Evolutionary conservation across 2,113 vertebrate species (phyloP).

Genomic region (Hemichromis elongatus): DNA sequence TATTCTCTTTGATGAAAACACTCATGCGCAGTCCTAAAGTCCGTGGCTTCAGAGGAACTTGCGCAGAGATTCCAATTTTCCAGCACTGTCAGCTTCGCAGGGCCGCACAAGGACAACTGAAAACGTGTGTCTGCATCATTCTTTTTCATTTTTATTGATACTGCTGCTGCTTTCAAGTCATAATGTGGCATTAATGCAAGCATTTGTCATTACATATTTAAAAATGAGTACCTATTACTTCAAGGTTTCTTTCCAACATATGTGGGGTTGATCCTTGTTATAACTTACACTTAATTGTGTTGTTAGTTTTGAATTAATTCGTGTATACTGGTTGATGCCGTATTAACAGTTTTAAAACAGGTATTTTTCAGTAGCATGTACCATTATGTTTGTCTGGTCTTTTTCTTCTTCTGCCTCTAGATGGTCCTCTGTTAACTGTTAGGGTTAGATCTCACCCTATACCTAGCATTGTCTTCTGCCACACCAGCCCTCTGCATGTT

Average conservation of each 20-base stretch:
- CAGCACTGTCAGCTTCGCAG: neutral
- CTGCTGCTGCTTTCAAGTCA: neutral
- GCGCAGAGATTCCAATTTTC: conserved; percentile 12
- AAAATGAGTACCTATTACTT: neutral
- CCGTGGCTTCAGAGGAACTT: conserved; percentile 8
- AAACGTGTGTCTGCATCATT: neutral
- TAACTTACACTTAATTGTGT: neutral
- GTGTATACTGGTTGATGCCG: neutral
- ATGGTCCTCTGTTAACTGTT: neutral
- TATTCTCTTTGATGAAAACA: conserved; percentile 19
- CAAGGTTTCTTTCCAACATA: neutral
- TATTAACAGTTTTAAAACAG: neutral
- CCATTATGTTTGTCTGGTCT: neutral
- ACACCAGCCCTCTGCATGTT: neutral
- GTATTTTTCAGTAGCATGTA: neutral
- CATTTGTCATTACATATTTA: neutral
- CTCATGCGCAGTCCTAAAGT: neutral
- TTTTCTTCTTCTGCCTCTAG: neutral
- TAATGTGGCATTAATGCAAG: neutral
- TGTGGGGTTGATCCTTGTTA: neutral
- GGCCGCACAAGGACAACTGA: neutral
- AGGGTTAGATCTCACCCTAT: neutral
- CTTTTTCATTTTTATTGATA: neutral
- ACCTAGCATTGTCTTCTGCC: neutral
- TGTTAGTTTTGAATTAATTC: neutral